A percentile compares a stretch with the other conserved stretches of the same genome.
Conservation (phyloP, 1,140 invertebrate species). For the Berghia stephanieae region DNA sequence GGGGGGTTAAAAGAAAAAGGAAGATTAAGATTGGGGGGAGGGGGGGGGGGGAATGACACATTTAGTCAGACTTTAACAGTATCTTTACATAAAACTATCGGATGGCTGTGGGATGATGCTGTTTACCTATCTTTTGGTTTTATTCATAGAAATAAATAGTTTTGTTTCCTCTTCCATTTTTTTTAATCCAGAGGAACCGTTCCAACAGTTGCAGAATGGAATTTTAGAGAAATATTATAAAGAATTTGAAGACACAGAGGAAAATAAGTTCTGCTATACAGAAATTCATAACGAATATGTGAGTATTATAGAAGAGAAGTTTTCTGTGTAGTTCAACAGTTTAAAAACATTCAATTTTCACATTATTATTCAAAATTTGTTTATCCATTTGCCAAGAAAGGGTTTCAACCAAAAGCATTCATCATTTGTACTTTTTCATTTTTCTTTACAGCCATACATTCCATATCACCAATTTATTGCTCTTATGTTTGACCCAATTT, state of each 20-base stretch:
- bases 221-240: slow-evolving; percentile 77
- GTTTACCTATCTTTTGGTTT: background rate
- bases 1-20: background rate
- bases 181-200: slow-evolving; percentile 70
- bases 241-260: slow-evolving; percentile 76
- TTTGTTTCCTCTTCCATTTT: background rate
- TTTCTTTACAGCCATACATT: too few relatives aligned
- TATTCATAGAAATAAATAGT: background rate
- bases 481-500: too few relatives aligned
- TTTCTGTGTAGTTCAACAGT: too few relatives aligned
- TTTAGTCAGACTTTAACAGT: background rate
- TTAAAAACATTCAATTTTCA: too few relatives aligned
- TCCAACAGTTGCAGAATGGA: slow-evolving; percentile 71
- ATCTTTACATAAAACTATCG: background rate
- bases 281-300: slow-evolving; percentile 79
- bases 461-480: too few relatives aligned
- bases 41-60: background rate
- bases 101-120: background rate
- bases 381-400: too few relatives aligned
- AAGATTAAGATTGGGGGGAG: background rate
- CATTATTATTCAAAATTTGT: too few relatives aligned
- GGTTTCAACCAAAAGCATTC: too few relatives aligned
- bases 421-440: too few relatives aligned
- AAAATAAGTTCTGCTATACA: slow-evolving; percentile 80
- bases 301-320: too few relatives aligned